Conservation (phyloP, 1,140 invertebrate genomes). For the Apocrypta bakeri region DNA sequence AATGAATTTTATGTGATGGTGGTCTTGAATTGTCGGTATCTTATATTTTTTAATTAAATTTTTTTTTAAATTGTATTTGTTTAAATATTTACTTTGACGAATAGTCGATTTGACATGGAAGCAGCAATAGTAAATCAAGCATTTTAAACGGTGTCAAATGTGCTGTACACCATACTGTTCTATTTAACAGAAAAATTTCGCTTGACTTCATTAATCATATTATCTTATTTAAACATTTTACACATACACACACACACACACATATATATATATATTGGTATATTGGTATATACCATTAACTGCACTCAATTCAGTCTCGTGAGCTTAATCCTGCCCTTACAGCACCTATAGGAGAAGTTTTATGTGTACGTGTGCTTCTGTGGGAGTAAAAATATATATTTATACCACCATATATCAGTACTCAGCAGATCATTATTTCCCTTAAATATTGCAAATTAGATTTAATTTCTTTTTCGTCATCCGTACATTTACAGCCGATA, state of each 20-base stretch:
- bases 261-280: too few relatives aligned
- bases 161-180: neutral
- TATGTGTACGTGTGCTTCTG: neutral
- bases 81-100: too few relatives aligned
- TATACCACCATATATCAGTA: neutral
- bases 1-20: too few relatives aligned
- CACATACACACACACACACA: neutral
- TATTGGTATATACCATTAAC: slow-evolving; percentile 11
- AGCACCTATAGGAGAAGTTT: neutral
- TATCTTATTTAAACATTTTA: neutral
- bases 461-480: too few relatives aligned
- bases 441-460: too few relatives aligned
- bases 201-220: neutral
- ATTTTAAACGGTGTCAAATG: neutral
- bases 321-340: slow-evolving; percentile 1
- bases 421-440: neutral
- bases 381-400: neutral
- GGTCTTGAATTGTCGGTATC: too few relatives aligned
- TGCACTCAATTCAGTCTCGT: slow-evolving; percentile 30
- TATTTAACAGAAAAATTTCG: neutral
- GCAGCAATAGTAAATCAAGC: too few relatives aligned
- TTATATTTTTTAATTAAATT: too few relatives aligned
- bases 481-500: too few relatives aligned
- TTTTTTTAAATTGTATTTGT: neutral
- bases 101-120: neutral